Conservation (phyloP, 1,140 invertebrate genomes). For the Pachyrhynchus sulphureomaculatus region DNA sequence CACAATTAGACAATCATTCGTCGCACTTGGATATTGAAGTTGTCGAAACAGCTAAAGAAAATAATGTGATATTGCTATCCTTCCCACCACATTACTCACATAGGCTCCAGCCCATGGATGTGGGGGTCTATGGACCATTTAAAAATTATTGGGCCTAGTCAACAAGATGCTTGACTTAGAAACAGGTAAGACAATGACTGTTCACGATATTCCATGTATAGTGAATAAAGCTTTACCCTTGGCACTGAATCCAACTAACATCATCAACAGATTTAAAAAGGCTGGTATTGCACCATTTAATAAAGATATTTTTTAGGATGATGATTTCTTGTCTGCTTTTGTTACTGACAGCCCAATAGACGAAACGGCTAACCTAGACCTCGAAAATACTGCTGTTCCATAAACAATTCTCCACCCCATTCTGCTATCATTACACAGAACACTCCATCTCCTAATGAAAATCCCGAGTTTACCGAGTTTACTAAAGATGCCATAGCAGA, state of each 20-base stretch:
- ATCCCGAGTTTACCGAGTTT: too few species aligned
- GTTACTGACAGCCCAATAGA: slow-evolving; percentile 48
- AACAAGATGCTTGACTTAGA: too few species aligned
- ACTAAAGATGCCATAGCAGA: too few species aligned
- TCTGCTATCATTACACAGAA: too few species aligned
- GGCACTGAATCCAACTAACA: slow-evolving; percentile 47
- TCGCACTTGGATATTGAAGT: slow-evolving; percentile 45
- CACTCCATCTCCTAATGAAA: too few species aligned
- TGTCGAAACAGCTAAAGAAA: slow-evolving; percentile 42
- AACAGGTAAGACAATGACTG: too few species aligned
- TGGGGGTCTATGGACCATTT: slow-evolving; percentile 47
- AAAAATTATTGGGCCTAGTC: slow-evolving; percentile 45
- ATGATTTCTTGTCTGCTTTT: slow-evolving; percentile 44
- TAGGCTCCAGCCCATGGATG: slow-evolving; percentile 50
- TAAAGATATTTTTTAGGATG: slow-evolving; percentile 43
- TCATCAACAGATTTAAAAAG: slow-evolving; percentile 51
- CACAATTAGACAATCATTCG: too few species aligned
- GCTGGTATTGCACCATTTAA: slow-evolving; percentile 51
- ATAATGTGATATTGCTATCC: slow-evolving; percentile 49
- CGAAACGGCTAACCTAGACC: too few species aligned
- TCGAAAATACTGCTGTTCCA: too few species aligned
- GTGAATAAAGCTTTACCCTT: too few species aligned
- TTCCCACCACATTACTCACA: slow-evolving; percentile 54
- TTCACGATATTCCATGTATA: too few species aligned
- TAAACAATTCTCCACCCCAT: too few species aligned